Conservation (phyloP, 2,113 vertebrate species). For the Dasyornis broadbenti region DNA sequence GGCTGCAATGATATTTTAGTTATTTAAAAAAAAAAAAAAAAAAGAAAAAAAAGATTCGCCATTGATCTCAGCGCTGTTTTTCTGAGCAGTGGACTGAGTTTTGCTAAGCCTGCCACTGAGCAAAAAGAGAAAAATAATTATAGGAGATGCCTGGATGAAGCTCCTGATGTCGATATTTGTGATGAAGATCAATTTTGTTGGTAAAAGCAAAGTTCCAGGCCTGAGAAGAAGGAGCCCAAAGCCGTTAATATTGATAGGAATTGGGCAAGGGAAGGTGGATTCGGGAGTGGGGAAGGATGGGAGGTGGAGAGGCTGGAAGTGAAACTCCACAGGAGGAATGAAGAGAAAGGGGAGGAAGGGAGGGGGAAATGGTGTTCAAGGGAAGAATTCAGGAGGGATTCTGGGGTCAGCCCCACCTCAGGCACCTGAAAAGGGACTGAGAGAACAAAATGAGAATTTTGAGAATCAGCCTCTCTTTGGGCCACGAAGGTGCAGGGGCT, state of each 20-base stretch:
- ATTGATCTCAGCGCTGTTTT: constrained; percentile 8
- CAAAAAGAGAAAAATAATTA: constrained; percentile 52
- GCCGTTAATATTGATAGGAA: constrained; percentile 36
- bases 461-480: neutral
- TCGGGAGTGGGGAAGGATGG: neutral
- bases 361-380: neutral
- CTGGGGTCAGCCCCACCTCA: neutral
- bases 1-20: constrained; percentile 14
- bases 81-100: neutral
- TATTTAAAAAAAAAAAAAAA: neutral
- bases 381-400: neutral
- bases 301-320: neutral
- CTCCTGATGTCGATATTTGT: neutral
- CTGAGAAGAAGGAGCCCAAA: neutral
- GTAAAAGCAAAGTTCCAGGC: constrained; percentile 36
- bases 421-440: neutral
- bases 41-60: constrained; percentile 9
- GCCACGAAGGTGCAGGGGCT: too few species aligned
- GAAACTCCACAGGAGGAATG: neutral
- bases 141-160: neutral
- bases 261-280: neutral
- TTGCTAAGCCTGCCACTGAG: neutral
- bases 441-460: neutral
- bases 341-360: neutral
- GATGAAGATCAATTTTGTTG: constrained; percentile 43